phyloP scores from a whole-genome alignment of 1,140 invertebrate species.

The Chelonus insularis region DNA sequence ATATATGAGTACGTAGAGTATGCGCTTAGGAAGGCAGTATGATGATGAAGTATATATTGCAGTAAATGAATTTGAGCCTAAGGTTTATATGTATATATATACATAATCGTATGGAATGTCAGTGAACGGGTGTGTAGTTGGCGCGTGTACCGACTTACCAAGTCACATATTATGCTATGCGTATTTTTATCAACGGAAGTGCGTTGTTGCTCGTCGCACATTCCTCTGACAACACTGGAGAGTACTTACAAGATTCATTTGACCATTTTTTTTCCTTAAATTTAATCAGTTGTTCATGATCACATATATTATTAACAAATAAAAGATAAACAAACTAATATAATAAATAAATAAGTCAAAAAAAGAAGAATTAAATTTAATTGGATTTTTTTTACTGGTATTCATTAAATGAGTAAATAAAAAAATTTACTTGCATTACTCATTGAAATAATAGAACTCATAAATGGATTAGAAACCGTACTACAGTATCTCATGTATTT shows the following conservation, averaged over 20 bases:
- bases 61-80: too few species aligned
- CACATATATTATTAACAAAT: too few species aligned
- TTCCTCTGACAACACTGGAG: constrained; percentile 35
- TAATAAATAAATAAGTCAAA: too few species aligned
- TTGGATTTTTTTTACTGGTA: too few species aligned
- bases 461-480: constrained; percentile 62
- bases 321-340: too few species aligned
- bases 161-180: constrained; percentile 46
- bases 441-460: constrained; percentile 21
- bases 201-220: constrained; percentile 55
- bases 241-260: too few species aligned
- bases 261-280: too few species aligned
- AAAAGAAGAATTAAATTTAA: too few species aligned
- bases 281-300: too few species aligned
- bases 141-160: constrained; percentile 20
- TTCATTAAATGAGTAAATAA: background rate
- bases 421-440: background rate
- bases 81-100: background rate
- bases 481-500: constrained; percentile 53
- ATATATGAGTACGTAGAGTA: too few species aligned
- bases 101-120: constrained; percentile 6
- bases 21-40: too few species aligned
- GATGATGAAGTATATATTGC: too few species aligned
- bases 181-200: constrained; percentile 61
- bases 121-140: constrained; percentile 7